Conservation (phyloP, 2,113 vertebrate genomes). For the Chionomys nivalis region DNA sequence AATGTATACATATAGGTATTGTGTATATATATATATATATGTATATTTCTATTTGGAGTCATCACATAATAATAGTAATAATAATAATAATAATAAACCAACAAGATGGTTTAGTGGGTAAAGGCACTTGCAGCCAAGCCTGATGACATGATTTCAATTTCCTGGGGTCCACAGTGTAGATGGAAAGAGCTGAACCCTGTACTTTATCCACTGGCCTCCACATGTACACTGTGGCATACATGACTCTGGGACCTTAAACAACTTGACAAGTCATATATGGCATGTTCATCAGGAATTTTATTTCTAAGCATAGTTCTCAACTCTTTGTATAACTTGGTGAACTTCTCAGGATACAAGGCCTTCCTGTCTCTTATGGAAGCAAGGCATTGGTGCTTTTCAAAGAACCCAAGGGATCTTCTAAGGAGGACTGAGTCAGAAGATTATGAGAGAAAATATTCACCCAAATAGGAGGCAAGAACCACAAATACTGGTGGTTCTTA, state of each 20-base stretch:
- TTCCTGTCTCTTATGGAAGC: background rate
- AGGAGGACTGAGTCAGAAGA: slow-evolving; percentile 43
- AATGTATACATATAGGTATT: background rate
- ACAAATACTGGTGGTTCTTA: background rate
- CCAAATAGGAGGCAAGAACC: background rate
- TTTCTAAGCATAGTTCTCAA: slow-evolving; percentile 29
- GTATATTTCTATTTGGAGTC: background rate
- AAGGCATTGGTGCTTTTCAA: background rate
- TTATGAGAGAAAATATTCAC: slow-evolving; percentile 13
- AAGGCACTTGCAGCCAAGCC: background rate
- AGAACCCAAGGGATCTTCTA: background rate
- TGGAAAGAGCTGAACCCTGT: background rate
- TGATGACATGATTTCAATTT: background rate
- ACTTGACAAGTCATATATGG: background rate
- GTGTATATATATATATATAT: no score
- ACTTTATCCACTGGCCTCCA: background rate
- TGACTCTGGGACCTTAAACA: background rate
- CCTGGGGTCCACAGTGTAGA: background rate
- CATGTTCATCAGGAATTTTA: slow-evolving; percentile 1
- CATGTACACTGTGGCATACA: background rate
- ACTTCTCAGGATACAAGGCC: background rate
- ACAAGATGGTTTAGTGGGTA: background rate
- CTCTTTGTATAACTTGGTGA: slow-evolving; percentile 29
- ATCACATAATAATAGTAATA: background rate
- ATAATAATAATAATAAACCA: no score